A percentile compares a stretch with the other conserved stretches of the same genome.
Evolutionary conservation across 2,797 vertebrate species (phyloP).

Genomic region (Cyprinodon diabolis): DNA sequence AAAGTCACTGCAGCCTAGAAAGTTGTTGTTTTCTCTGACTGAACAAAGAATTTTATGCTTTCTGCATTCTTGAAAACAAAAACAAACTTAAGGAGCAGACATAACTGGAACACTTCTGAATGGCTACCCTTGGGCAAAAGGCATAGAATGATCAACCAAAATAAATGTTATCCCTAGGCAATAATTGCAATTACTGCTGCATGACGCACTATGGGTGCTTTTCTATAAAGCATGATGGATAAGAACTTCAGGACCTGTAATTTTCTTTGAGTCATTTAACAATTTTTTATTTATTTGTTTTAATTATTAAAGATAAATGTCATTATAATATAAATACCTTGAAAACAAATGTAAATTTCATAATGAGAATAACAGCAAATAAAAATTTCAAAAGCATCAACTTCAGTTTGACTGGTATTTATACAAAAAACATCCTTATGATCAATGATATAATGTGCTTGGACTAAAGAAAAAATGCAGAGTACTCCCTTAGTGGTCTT

Average conservation of each 20-base stretch:
- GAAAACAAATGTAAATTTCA: background rate
- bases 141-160: background rate
- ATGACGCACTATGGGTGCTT: background rate
- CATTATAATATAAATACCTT: background rate
- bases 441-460: background rate
- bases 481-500: background rate
- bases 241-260: background rate
- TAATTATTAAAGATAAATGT: background rate
- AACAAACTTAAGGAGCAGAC: background rate
- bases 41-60: background rate
- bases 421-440: too few species aligned
- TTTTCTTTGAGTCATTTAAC: background rate
- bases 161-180: background rate
- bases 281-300: background rate
- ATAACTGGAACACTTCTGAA: background rate
- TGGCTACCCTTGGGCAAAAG: background rate
- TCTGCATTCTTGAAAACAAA: background rate
- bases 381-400: background rate
- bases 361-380: background rate
- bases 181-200: background rate
- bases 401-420: background rate
- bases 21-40: background rate
- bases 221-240: background rate
- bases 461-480: background rate
- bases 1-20: background rate